Percentiles rank a stretch among this genome's conserved stretches.
Evolutionary conservation across 2,888 invertebrate genomes (phyloP).

Genomic region (Bimastos eiseni): DNA sequence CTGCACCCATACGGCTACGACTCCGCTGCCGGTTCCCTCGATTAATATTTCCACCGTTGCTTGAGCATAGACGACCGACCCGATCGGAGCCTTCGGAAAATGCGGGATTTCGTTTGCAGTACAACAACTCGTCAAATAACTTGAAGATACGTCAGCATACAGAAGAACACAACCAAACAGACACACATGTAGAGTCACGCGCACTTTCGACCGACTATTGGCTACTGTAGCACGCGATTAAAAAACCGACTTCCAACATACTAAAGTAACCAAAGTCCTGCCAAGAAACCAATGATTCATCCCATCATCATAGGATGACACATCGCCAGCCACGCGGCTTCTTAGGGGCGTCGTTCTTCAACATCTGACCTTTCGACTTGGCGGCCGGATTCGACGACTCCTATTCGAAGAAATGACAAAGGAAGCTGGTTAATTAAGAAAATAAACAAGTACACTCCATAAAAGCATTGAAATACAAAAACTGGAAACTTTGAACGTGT

Average conservation of each 20-base stretch:
- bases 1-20: background rate
- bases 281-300: background rate
- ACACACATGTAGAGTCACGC: background rate
- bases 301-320: constrained; percentile 40
- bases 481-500: too few species aligned
- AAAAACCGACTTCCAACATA: background rate
- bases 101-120: background rate
- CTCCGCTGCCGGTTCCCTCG: background rate
- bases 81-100: background rate
- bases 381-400: constrained; percentile 43
- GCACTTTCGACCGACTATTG: background rate
- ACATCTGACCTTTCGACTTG: constrained; percentile 42
- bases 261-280: constrained; percentile 13
- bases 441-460: too few species aligned
- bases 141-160: background rate
- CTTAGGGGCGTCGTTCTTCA: constrained; percentile 41
- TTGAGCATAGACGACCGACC: background rate
- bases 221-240: background rate
- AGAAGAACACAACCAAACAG: background rate
- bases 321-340: constrained; percentile 44
- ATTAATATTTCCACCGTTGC: background rate
- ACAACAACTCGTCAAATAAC: background rate
- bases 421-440: background rate
- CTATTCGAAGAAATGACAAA: constrained; percentile 33
- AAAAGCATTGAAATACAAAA: too few species aligned